Percentiles rank a stretch among this genome's conserved stretches.
Evolutionary conservation across 2,113 vertebrate genomes (phyloP).

Genomic region (Sorex araneus): DNA sequence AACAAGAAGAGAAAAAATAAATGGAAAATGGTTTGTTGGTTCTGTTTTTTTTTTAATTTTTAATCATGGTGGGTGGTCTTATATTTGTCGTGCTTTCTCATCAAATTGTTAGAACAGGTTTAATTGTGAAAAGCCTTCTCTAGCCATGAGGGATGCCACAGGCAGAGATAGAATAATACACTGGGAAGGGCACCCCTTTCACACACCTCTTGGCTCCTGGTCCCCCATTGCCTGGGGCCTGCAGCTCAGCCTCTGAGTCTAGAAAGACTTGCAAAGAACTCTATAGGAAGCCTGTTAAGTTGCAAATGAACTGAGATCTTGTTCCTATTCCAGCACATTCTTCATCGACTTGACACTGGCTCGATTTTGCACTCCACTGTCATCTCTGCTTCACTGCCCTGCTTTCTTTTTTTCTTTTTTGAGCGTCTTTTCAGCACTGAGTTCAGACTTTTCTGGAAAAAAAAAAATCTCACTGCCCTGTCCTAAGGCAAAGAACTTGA

Average conservation of each 20-base stretch:
- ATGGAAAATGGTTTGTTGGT: too few relatives aligned
- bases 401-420: neutral
- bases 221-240: too few relatives aligned
- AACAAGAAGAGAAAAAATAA: too few relatives aligned
- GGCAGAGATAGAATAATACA: neutral
- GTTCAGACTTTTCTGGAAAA: neutral
- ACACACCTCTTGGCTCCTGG: too few relatives aligned
- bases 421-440: neutral
- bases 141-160: neutral
- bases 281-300: fast-evolving
- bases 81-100: neutral
- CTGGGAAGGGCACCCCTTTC: too few relatives aligned
- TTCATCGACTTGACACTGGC: neutral
- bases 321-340: too few relatives aligned
- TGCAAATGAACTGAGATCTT: neutral
- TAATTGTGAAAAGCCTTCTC: neutral
- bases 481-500: neutral
- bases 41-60: too few relatives aligned
- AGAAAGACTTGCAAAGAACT: too few relatives aligned
- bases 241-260: too few relatives aligned
- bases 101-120: neutral
- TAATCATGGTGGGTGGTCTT: too few relatives aligned
- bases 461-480: neutral
- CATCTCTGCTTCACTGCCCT: neutral
- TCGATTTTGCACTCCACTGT: neutral